phyloP scores from a whole-genome alignment of 1,140 invertebrate species.

The Eulimnadia texana region DNA sequence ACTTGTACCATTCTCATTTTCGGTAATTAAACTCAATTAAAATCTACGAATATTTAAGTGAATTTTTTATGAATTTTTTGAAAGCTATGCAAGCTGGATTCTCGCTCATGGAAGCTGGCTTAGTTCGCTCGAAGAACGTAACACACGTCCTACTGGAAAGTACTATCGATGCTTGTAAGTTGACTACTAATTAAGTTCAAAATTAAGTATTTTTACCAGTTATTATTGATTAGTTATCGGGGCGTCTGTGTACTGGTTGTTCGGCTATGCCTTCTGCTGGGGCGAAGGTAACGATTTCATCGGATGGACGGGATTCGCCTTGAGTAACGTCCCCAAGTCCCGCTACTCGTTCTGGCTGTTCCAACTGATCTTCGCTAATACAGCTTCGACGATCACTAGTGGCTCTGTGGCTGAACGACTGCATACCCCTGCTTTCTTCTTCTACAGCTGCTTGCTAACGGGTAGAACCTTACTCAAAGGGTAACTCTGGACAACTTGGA shows the following conservation, averaged over 20 bases:
- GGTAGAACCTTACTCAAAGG: too few relatives aligned
- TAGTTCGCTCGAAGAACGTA: conserved; percentile 41
- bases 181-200: too few relatives aligned
- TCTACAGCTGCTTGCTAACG: conserved; percentile 38
- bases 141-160: conserved; percentile 46
- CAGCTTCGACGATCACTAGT: conserved; percentile 37
- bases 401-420: conserved; percentile 43
- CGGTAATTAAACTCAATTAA: too few relatives aligned
- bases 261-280: conserved; percentile 40
- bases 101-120: conserved; percentile 42
- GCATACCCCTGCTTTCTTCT: conserved; percentile 38
- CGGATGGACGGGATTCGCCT: conserved; percentile 24
- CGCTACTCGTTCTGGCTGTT: conserved; percentile 32
- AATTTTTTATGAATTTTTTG: too few relatives aligned
- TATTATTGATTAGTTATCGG: too few relatives aligned
- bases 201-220: too few relatives aligned
- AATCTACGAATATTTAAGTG: too few relatives aligned
- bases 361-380: conserved; percentile 38
- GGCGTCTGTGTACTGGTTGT: conserved; percentile 36
- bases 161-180: conserved; percentile 39
- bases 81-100: conserved; percentile 46
- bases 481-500: too few relatives aligned
- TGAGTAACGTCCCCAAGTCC: conserved; percentile 18
- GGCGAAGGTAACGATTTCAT: conserved; percentile 28
- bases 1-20: too few relatives aligned